Conservation (phyloP, 1,140 invertebrate species). For the Nebria ingens region DNA sequence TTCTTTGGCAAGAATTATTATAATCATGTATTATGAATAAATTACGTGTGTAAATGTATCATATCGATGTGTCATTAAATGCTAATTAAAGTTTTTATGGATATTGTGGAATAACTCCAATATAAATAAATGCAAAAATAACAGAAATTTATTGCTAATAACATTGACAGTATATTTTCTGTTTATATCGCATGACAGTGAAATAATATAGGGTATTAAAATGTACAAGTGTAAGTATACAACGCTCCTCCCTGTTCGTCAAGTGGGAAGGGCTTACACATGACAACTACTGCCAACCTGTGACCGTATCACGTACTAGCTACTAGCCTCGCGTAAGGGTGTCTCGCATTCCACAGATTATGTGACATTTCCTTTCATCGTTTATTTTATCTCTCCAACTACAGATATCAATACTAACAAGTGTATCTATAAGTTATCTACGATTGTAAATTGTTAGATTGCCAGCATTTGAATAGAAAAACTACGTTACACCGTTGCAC, state of each 20-base stretch:
- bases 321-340: conserved; percentile 9
- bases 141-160: conserved; percentile 14
- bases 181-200: conserved; percentile 22
- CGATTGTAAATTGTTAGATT: too few relatives aligned
- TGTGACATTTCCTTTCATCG: too few relatives aligned
- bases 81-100: background rate
- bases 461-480: background rate
- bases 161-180: conserved; percentile 18
- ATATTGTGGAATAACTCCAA: background rate
- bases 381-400: background rate
- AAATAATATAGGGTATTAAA: conserved; percentile 24
- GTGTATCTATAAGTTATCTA: too few relatives aligned
- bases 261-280: conserved; percentile 19
- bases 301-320: conserved; percentile 15
- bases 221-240: conserved; percentile 20
- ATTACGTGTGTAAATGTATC: too few relatives aligned
- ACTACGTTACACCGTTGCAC: background rate
- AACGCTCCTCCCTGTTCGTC: conserved; percentile 22
- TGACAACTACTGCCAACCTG: conserved; percentile 25
- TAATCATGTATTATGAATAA: too few relatives aligned
- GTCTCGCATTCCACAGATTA: background rate
- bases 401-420: background rate
- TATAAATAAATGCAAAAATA: background rate
- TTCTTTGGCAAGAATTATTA: too few relatives aligned
- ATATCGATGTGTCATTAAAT: background rate